Evolutionary conservation across 2,888 invertebrate species (phyloP), one percentile per base, ranked within the genome.

Genomic region (Subacronicta megacephala): DNA sequence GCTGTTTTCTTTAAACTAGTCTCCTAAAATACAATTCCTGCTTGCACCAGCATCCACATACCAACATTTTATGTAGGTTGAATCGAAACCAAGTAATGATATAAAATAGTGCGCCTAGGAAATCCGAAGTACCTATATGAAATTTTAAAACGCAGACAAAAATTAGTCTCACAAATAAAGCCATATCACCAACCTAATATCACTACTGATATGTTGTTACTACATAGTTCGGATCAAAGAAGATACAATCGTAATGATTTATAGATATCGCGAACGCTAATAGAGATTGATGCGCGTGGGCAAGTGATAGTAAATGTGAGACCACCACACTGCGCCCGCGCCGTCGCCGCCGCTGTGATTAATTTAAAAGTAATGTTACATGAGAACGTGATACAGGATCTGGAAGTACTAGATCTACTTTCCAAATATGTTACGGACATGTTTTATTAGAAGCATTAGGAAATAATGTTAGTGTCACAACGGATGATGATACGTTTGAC

Each of bases 251-350:
- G 16, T 16, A 35, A 37, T 38, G 66, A 70, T 63, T 50, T 7
- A 67, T 67, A 20, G 51, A 49, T 54, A 57, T 54, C 38, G 23
- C 57, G 23, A 58, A 23, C 35, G 12, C 17, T 50, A 67, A 70
- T 63, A 63, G 41, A 49, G 62, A 62, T 37, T 17, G 69, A 64
- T 64, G 62, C 56, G 50, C 33, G 12, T 35, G 33, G 41, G 23
- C 64, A 54, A 53, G 46, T 35, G 64, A 67, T 70, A 54, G 53
- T 43, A 17, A 38, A 63, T 47, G 31, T 20, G 20, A 17, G 56
- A 69, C 46, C 65, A 62, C 69, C 56, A 63, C 37, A 38, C 67
- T 46, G 62, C 42, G 45, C n/a, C n/a, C n/a, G n/a, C n/a, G n/a
- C n/a, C n/a, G n/a, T n/a, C n/a, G n/a, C n/a, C n/a, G n/a, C 52